A percentile compares a stretch with the other conserved stretches of the same genome.
These are phyloP conservation scores for Taeniopygia guttata DNA, from an alignment of 2,797 vertebrate genomes.

Conservation along the genomic window DNA sequence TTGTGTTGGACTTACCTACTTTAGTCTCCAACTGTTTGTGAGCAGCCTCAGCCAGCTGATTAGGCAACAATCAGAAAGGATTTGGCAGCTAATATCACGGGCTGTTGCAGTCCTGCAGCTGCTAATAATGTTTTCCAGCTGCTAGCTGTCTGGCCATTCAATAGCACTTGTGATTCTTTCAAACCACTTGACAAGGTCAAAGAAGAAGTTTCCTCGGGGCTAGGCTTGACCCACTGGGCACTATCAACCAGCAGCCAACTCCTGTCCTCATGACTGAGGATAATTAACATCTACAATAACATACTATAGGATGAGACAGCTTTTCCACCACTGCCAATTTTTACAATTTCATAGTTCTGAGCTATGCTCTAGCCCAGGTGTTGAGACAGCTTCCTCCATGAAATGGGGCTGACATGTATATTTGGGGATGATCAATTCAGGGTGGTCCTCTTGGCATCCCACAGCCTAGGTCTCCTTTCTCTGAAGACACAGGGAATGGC, in stretches of 20 bases:
- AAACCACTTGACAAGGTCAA: background rate
- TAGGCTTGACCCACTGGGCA: background rate
- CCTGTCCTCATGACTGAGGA: background rate
- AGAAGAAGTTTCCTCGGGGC: background rate
- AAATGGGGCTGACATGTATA: background rate
- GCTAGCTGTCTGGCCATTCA: constrained; percentile 20
- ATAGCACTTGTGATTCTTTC: background rate
- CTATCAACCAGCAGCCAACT: background rate
- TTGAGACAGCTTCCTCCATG: background rate
- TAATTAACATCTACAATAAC: background rate
- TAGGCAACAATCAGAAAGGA: constrained; percentile 28
- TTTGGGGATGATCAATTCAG: background rate
- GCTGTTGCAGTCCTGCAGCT: constrained; percentile 5
- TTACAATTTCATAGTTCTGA: background rate
- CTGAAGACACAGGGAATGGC: background rate
- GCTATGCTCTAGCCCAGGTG: background rate
- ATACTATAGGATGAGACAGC: background rate
- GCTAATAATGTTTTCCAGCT: constrained; percentile 43
- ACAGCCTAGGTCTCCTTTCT: background rate
- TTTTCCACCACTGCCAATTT: background rate
- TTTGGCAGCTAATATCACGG: background rate
- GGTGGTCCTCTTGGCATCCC: background rate
- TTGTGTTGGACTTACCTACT: background rate
- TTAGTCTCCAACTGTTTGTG: background rate
- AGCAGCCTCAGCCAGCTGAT: constrained; percentile 2